phyloP scores from a whole-genome alignment of 2,113 vertebrate species.

The Neogale vison region DNA sequence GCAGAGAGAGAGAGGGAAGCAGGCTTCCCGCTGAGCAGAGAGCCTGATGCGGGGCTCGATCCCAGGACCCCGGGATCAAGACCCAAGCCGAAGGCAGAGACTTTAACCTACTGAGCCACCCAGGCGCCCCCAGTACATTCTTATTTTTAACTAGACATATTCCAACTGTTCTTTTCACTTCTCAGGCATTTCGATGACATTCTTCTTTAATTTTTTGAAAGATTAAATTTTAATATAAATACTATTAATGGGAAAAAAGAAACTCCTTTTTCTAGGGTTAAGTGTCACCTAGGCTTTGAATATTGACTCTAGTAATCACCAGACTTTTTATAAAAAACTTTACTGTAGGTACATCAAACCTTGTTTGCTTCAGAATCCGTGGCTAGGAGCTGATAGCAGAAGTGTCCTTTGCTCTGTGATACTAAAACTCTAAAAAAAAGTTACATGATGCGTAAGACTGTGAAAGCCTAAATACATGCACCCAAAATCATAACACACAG shows the following conservation, averaged over 20 bases:
- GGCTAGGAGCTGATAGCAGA: conserved; percentile 70
- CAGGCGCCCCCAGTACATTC: not conserved
- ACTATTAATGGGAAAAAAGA: not conserved
- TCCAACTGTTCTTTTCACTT: not conserved
- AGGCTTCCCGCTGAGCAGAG: too few species aligned
- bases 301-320: not conserved
- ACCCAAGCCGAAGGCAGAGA: too few species aligned
- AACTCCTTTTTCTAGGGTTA: not conserved
- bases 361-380: conserved; percentile 53
- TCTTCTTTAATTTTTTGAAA: not conserved
- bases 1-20: too few species aligned
- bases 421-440: conserved; percentile 69
- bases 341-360: conserved; percentile 48
- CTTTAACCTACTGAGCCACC: too few species aligned
- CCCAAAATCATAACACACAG: not conserved
- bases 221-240: not conserved
- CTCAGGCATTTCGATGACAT: not conserved
- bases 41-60: too few species aligned
- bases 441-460: not conserved
- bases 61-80: too few species aligned
- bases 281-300: not conserved
- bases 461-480: not conserved
- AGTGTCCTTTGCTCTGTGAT: conserved; percentile 19
- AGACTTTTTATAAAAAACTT: not conserved
- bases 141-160: not conserved